A percentile compares a stretch with the other conserved stretches of the same genome.
These are phyloP conservation scores for Enteromius trimaculatus DNA, from an alignment of 2,797 vertebrate species.

Conservation along the genomic window DNA sequence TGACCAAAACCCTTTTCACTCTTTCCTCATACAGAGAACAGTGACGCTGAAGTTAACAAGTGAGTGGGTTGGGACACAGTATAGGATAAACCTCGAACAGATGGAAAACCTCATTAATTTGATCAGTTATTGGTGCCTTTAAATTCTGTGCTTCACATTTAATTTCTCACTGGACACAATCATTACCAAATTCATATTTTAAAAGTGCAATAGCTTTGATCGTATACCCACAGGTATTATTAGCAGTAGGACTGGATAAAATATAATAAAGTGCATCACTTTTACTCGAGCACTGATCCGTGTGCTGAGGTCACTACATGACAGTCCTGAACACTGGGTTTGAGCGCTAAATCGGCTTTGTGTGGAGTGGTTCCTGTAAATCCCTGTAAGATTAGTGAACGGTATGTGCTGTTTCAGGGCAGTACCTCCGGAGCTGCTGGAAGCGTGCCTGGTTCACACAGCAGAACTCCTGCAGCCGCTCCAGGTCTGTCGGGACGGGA, in stretches of 20 bases:
- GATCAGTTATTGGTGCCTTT: too few relatives aligned
- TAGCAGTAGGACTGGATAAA: not conserved
- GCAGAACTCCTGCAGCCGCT: slow-evolving; percentile 69
- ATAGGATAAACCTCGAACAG: too few relatives aligned
- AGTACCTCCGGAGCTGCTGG: slow-evolving; percentile 74
- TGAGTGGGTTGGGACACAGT: too few relatives aligned
- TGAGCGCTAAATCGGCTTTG: not conserved
- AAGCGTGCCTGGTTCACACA: slow-evolving; percentile 69
- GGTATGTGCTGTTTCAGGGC: not conserved
- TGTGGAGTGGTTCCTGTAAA: not conserved
- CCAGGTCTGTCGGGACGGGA: slow-evolving; percentile 60
- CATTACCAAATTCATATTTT: not conserved
- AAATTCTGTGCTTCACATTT: not conserved
- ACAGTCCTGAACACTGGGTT: not conserved
- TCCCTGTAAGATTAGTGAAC: not conserved
- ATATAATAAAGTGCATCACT: not conserved
- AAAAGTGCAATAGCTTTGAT: not conserved
- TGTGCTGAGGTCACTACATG: too few relatives aligned
- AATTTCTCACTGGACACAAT: too few relatives aligned
- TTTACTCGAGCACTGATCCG: not conserved
- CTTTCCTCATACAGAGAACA: not conserved
- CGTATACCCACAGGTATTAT: not conserved
- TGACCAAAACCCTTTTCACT: not conserved
- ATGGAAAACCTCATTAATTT: too few relatives aligned
- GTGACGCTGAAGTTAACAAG: too few relatives aligned